phyloP scores from a whole-genome alignment of 2,797 vertebrate species.

The Brachyrhaphis roseni region DNA sequence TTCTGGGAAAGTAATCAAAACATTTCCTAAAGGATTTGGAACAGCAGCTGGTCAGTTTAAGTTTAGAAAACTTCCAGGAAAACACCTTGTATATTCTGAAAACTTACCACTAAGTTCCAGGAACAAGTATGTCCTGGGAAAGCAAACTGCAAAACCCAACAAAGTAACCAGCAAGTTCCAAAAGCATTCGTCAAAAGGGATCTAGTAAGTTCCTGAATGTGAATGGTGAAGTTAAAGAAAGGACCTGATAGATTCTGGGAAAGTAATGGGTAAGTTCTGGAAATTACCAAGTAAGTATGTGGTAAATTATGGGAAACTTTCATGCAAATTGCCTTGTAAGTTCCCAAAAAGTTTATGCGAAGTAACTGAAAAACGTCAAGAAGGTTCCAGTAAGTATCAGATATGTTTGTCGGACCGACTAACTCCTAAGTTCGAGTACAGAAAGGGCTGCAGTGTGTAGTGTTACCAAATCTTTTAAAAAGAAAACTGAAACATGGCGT shows the following conservation, averaged over 20 bases:
- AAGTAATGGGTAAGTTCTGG: not conserved
- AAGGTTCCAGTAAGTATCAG: not conserved
- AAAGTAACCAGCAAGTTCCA: not conserved
- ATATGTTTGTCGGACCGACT: not conserved
- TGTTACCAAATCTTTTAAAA: constrained; percentile 4
- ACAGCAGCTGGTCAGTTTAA: not conserved
- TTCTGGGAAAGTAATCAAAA: not conserved
- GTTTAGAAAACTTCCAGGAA: not conserved
- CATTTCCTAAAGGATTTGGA: not conserved
- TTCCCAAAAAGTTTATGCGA: not conserved
- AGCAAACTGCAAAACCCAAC: not conserved
- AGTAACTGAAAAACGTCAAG: not conserved
- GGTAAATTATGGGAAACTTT: not conserved
- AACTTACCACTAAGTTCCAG: not conserved
- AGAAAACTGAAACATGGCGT: not conserved
- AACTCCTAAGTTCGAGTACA: not conserved
- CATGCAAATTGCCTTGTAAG: not conserved
- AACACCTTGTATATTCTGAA: not conserved
- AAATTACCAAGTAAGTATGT: not conserved
- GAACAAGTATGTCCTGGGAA: not conserved
- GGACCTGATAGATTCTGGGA: not conserved
- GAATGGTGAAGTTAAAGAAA: not conserved
- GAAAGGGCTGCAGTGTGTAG: not conserved
- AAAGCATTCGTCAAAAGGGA: not conserved
- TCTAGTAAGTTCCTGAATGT: not conserved